Percentiles rank a stretch among this genome's conserved stretches.
Conservation (phyloP, 2,113 vertebrate species). For the Malurus alboscapulatus region DNA sequence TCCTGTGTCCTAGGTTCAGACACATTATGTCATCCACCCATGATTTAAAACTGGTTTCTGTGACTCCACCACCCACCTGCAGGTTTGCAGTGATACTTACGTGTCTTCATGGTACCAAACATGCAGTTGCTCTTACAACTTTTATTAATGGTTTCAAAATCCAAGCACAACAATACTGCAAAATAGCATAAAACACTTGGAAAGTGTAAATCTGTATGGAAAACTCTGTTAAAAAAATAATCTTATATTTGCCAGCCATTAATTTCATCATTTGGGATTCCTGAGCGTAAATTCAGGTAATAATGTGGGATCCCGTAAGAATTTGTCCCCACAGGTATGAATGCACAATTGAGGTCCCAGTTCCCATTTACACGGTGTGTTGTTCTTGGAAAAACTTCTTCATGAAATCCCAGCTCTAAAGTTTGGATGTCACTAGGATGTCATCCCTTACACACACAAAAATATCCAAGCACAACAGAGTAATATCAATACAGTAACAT, state of each 20-base stretch:
- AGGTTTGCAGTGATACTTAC: conserved; percentile 1
- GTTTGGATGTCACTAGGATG: fast-evolving
- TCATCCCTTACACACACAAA: not conserved
- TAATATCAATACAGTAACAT: not conserved
- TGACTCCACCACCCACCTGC: not conserved
- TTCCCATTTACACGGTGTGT: not conserved
- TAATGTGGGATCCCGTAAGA: fast-evolving
- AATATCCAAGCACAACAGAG: not conserved
- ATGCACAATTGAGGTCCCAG: not conserved
- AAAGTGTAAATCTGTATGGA: not conserved
- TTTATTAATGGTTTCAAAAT: conserved; percentile 1
- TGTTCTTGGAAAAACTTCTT: not conserved
- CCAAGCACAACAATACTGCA: not conserved
- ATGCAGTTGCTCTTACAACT: not conserved
- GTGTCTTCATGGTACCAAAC: not conserved
- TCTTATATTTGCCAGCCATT: not conserved
- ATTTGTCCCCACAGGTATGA: not conserved
- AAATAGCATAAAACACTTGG: not conserved
- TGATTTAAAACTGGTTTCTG: not conserved
- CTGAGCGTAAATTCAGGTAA: not conserved
- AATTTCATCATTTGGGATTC: not conserved
- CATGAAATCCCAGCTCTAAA: not conserved
- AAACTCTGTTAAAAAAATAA: not conserved
- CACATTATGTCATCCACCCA: not conserved
- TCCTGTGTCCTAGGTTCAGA: not conserved